A percentile compares a stretch with the other conserved stretches of the same genome.
Evolutionary conservation across 2,888 invertebrate genomes (phyloP).

Genomic region (Agapetus fuscipes): DNA sequence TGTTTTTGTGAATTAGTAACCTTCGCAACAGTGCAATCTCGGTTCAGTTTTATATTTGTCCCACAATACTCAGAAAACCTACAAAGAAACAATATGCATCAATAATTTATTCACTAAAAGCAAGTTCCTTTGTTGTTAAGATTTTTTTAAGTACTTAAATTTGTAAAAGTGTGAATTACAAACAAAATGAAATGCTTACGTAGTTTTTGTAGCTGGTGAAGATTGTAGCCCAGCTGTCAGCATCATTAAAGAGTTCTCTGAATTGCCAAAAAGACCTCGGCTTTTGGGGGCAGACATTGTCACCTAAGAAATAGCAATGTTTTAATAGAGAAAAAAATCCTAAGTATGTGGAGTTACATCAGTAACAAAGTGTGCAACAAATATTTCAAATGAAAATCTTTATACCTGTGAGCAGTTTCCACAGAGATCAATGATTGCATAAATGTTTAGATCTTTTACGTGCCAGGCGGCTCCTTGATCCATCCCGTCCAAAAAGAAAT

Average conservation of each 20-base stretch:
- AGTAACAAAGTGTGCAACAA: neutral
- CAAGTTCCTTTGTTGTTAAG: neutral
- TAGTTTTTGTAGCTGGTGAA: slow-evolving; percentile 16
- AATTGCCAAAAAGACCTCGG: slow-evolving; percentile 17
- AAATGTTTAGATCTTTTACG: slow-evolving; percentile 69
- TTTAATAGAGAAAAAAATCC: neutral
- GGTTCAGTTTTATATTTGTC: slow-evolving; percentile 58
- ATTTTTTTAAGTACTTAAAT: neutral
- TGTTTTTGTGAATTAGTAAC: slow-evolving; percentile 27
- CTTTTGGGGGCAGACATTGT: slow-evolving; percentile 14
- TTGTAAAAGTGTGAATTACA: too few species aligned
- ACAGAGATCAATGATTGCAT: slow-evolving; percentile 90
- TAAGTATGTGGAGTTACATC: slow-evolving; percentile 2
- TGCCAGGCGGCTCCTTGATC: slow-evolving; percentile 81
- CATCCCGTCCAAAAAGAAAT: slow-evolving; percentile 78
- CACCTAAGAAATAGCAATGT: slow-evolving; percentile 6
- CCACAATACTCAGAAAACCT: slow-evolving; percentile 58
- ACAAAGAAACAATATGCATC: slow-evolving; percentile 4
- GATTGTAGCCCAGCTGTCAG: slow-evolving; percentile 15
- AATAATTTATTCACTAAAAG: neutral
- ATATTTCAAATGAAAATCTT: slow-evolving; percentile 24
- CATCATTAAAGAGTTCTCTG: slow-evolving; percentile 20
- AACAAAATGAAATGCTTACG: too few species aligned
- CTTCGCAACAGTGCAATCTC: slow-evolving; percentile 56
- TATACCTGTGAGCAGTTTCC: slow-evolving; percentile 88